These are phyloP conservation scores for Stratiomys singularior DNA, from an alignment of 2,888 invertebrate genomes.

Conservation along the genomic window DNA sequence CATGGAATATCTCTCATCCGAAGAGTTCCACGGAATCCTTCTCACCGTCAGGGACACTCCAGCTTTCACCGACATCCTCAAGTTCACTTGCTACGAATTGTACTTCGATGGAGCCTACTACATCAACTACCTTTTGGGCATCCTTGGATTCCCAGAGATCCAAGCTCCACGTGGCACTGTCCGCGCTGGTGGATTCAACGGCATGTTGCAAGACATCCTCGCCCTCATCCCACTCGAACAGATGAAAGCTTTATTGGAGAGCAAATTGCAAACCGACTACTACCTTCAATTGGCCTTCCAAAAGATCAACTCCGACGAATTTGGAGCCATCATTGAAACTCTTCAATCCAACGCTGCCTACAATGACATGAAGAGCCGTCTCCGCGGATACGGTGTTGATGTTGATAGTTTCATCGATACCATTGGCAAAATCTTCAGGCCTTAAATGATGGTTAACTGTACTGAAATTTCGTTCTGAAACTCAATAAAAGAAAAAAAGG, in stretches of 20 bases:
- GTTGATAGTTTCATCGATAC: conserved; percentile 42
- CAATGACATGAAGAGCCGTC: conserved; percentile 27
- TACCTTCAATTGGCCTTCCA: conserved; percentile 44
- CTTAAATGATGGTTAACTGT: too few species aligned
- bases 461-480: too few species aligned
- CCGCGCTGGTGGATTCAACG: conserved; percentile 30
- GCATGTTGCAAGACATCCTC: conserved; percentile 38
- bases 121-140: conserved; percentile 42
- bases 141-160: conserved; percentile 47
- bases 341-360: conserved; percentile 42
- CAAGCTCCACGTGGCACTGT: not conserved
- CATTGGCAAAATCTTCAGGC: conserved; percentile 44
- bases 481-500: too few species aligned
- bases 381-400: conserved; percentile 45
- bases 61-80: conserved; percentile 10
- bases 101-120: conserved; percentile 49
- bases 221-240: conserved; percentile 42
- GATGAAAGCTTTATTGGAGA: conserved; percentile 37
- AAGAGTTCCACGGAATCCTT: conserved; percentile 44
- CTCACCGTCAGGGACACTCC: conserved; percentile 2
- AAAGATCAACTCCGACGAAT: conserved; percentile 47
- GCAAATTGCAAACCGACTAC: conserved; percentile 45
- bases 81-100: conserved; percentile 45
- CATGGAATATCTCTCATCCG: conserved; percentile 6
- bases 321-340: conserved; percentile 42